Conservation (phyloP, 2,113 vertebrate species). For the Cariama cristata region DNA sequence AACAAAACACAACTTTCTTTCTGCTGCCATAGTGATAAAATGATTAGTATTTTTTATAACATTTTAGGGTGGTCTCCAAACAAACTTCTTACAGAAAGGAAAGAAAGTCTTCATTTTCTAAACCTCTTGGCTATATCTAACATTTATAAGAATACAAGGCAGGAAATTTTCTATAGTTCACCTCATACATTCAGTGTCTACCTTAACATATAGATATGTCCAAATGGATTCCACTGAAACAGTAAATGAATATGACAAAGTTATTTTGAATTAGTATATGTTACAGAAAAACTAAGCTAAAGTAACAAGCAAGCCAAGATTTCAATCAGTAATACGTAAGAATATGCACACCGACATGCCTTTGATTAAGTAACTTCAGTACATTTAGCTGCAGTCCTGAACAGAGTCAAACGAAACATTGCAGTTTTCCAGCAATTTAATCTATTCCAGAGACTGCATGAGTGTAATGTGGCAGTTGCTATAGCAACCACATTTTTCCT, state of each 20-base stretch:
- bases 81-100: not conserved
- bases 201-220: not conserved
- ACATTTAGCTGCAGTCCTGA: constrained; percentile 32
- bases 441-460: constrained; percentile 36
- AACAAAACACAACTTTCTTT: not conserved
- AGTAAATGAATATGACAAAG: not conserved
- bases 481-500: constrained; percentile 60
- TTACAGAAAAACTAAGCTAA: not conserved
- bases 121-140: not conserved
- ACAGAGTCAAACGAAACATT: constrained; percentile 36
- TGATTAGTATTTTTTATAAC: not conserved
- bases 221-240: not conserved
- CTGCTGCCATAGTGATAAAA: not conserved
- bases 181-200: not conserved
- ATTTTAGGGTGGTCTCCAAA: not conserved
- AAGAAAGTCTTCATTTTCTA: not conserved
- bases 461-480: constrained; percentile 61
- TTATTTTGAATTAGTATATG: not conserved
- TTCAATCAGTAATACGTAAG: not conserved
- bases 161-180: not conserved
- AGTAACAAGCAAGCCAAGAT: not conserved
- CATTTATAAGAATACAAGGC: not conserved
- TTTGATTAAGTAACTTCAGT: constrained; percentile 40
- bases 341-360: not conserved
- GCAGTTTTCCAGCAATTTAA: constrained; percentile 39